Evolutionary conservation across 1,140 invertebrate species (phyloP).

Genomic region (Olivierus martensii): DNA sequence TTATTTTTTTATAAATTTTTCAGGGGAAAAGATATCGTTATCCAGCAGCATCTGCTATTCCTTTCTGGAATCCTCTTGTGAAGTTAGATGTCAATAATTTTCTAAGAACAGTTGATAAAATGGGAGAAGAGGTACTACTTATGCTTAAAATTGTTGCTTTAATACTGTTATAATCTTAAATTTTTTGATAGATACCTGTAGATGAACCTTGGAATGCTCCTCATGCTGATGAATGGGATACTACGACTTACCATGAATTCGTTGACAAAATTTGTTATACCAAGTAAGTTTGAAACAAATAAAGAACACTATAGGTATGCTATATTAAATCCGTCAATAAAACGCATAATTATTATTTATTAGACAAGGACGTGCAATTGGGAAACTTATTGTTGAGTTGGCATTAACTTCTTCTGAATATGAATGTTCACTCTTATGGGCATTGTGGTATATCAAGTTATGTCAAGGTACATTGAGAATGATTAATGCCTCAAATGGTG

Average conservation of each 20-base stretch:
- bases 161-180: neutral
- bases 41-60: too few relatives aligned
- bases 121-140: slow-evolving; percentile 20
- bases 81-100: slow-evolving; percentile 20
- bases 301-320: too few relatives aligned
- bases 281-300: slow-evolving; percentile 24
- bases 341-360: too few relatives aligned
- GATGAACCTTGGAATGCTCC: slow-evolving; percentile 30
- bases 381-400: too few relatives aligned
- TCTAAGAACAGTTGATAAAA: slow-evolving; percentile 21
- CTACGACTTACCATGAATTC: slow-evolving; percentile 29
- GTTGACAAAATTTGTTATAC: slow-evolving; percentile 27
- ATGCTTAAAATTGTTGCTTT: neutral
- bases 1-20: too few relatives aligned
- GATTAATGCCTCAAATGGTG: slow-evolving; percentile 27
- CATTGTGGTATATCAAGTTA: slow-evolving; percentile 30
- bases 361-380: too few relatives aligned
- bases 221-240: slow-evolving; percentile 30
- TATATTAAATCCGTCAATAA: too few relatives aligned
- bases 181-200: slow-evolving; percentile 24
- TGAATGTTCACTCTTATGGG: slow-evolving; percentile 30
- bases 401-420: slow-evolving; percentile 3
- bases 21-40: too few relatives aligned
- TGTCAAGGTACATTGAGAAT: slow-evolving; percentile 26
- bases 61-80: neutral